Base-by-base conservation (phyloP, 2,113 vertebrate species). In the Agelaius phoeniceus region DNA sequence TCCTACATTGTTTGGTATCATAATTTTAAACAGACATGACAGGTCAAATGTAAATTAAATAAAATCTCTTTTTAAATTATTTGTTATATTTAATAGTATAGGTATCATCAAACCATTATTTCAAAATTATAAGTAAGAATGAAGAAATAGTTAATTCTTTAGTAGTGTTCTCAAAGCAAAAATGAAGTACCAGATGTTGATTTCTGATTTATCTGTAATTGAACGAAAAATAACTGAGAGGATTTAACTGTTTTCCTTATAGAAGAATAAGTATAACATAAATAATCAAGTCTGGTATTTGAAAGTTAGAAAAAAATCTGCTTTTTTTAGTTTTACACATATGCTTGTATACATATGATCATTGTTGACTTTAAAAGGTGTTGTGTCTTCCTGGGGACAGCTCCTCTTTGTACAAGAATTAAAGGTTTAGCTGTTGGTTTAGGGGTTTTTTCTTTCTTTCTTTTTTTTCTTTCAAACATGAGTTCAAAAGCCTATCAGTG, bases 401-500 rank as follows among this genome's bases (percentile, higher is more conserved):
- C 17, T 51, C 7, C 67, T 35, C n/a, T 87, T 72, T 61, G 14
- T 9, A 46, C 3, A 46, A 67, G 43, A 93, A 49, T 49, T 61
- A 30, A 78, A 87, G 1, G 8, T 52, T 85, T 87, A 78, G 17
- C 7, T 41, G 6, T 57, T 69, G 22, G 2, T 23, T n/a, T 44
- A 54, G 17, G 39, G 3, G 7, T n/a, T 58, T 0, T 68, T 41
- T 20, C 16, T 20, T 0, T 1, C 62, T 39, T 20, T 1, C 0
- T 62, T 39, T 35, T 11, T 49, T 2, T 26, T 13, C 2, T 80
- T 79, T 71, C 31, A 44, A 84, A 57, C 23, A 52, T 10, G 19
- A 82, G n/a, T 26, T 51, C 2, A 72, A 74, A 82, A 79, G 18
- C 24, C 33, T 57, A 22, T 44, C 30, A 18, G 20, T 68, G 41